A percentile compares a stretch with the other conserved stretches of the same genome.
These are phyloP conservation scores for Pocillopora verrucosa DNA, from an alignment of 64 coral and sea anemone species.

Conservation along the genomic window DNA sequence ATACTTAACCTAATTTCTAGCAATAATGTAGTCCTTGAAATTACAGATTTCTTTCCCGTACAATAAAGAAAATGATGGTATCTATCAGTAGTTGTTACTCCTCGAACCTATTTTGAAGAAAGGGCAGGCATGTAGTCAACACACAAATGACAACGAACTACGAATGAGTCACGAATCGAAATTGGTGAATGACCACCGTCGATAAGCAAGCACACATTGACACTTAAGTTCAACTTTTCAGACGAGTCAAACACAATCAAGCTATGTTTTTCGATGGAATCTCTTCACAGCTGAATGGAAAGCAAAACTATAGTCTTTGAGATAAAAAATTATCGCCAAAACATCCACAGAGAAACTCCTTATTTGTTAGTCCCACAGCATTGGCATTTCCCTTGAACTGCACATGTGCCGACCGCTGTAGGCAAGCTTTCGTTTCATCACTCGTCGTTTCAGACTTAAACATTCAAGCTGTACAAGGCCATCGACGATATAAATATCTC, in stretches of 20 bases:
- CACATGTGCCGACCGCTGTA: slow-evolving; percentile 24
- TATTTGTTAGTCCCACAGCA: neutral
- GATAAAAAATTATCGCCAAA: neutral
- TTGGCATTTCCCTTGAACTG: neutral
- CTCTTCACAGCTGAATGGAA: neutral
- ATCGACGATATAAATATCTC: neutral
- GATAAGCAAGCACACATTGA: neutral
- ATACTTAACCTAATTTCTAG: neutral
- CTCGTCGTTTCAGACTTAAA: neutral
- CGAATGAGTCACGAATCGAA: slow-evolving; percentile 50
- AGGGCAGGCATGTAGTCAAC: slow-evolving; percentile 4
- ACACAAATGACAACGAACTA: slow-evolving; percentile 34
- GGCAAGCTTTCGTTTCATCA: slow-evolving; percentile 18
- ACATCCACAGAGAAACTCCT: slow-evolving; percentile 1
- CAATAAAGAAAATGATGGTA: neutral
- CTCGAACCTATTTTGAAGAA: neutral
- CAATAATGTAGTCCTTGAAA: neutral
- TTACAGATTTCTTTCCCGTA: neutral
- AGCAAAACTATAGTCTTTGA: neutral
- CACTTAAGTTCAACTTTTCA: neutral
- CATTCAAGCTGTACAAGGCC: neutral
- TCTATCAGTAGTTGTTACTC: neutral
- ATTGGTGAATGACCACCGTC: slow-evolving; percentile 36
- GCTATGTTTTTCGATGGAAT: neutral
- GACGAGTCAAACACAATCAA: neutral